Conservation (phyloP, 2,797 vertebrate species). For the Morus bassanus region DNA sequence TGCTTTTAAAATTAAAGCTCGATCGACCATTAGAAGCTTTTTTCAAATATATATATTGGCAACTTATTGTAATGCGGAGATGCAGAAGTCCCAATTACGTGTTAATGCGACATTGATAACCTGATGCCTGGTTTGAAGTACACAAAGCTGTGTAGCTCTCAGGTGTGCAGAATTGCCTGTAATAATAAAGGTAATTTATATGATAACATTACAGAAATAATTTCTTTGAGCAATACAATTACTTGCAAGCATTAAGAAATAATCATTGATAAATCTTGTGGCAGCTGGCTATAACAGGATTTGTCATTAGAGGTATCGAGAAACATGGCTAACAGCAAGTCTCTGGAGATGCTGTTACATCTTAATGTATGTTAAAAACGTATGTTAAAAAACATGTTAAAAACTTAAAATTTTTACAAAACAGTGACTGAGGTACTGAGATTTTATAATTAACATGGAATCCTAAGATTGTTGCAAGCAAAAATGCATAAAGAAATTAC, state of each 20-base stretch:
- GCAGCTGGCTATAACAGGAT: neutral
- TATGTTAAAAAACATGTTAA: no score
- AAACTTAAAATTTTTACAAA: neutral
- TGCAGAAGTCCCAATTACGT: fast-evolving
- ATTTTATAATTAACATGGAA: neutral
- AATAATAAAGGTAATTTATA: neutral
- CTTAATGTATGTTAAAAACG: no score
- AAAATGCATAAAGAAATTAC: neutral
- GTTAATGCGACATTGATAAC: neutral
- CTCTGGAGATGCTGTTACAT: neutral
- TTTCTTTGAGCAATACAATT: neutral
- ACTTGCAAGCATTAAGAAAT: neutral
- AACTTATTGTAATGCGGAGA: neutral
- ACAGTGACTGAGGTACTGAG: neutral
- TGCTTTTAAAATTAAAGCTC: neutral
- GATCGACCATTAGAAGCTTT: neutral
- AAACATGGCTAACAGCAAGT: neutral
- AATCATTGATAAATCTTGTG: neutral
- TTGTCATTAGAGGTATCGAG: neutral
- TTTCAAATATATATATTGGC: fast-evolving
- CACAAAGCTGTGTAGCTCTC: fast-evolving
- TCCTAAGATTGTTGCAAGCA: neutral
- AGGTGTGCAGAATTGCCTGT: neutral
- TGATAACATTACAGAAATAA: neutral
- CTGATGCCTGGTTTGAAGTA: neutral